These are phyloP conservation scores for Anhinga anhinga DNA, from an alignment of 2,113 vertebrate genomes.

Conservation along the genomic window DNA sequence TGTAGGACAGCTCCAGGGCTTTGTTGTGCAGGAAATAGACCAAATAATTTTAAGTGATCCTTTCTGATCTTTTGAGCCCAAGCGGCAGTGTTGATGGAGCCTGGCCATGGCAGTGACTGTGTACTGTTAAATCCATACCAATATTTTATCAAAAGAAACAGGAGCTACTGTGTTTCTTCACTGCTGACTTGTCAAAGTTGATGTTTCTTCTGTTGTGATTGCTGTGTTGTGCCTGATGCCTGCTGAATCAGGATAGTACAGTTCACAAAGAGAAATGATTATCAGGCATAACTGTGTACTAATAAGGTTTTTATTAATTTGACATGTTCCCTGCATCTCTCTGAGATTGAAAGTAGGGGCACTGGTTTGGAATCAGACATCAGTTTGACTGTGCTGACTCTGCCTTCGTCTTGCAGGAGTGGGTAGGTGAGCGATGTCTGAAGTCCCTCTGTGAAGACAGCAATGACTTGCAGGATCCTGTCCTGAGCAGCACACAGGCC, in stretches of 20 bases:
- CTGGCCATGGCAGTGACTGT: neutral
- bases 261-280: conserved; percentile 29
- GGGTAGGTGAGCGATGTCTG: conserved; percentile 97
- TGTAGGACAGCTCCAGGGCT: neutral
- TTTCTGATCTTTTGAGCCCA: neutral
- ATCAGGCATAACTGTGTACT: neutral
- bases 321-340: neutral
- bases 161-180: neutral
- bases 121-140: neutral
- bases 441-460: conserved; percentile 98
- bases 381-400: neutral
- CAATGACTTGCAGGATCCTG: conserved; percentile 96
- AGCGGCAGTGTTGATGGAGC: neutral
- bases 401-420: conserved; percentile 80
- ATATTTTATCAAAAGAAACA: neutral
- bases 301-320: conserved; percentile 13
- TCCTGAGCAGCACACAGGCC: conserved; percentile 95
- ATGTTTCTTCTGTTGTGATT: conserved; percentile 27
- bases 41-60: neutral
- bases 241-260: conserved; percentile 24
- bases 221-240: neutral
- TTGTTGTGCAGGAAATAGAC: neutral
- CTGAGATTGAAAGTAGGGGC: neutral
- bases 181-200: conserved; percentile 17
- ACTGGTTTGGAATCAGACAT: neutral